phyloP scores from a whole-genome alignment of 1,140 invertebrate species.

The Sycophaga agraensis region DNA sequence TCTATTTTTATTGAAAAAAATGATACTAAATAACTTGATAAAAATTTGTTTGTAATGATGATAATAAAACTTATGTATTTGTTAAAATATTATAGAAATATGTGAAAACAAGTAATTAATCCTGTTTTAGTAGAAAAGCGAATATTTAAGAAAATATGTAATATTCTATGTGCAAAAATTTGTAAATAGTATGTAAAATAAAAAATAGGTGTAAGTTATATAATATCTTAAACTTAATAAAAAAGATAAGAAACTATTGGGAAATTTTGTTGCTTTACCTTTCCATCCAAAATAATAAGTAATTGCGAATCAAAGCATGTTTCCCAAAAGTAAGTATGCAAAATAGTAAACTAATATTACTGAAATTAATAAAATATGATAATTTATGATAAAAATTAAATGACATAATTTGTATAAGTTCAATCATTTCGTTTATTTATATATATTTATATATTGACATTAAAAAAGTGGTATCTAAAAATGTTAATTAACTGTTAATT shows the following conservation, averaged over 20 bases:
- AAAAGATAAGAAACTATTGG: slow-evolving; percentile 49
- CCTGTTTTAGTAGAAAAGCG: not conserved
- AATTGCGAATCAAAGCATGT: not conserved
- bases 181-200: slow-evolving; percentile 53
- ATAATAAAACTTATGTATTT: not conserved
- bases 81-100: not conserved
- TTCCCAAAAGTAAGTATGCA: slow-evolving; percentile 27
- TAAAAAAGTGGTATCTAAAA: slow-evolving; percentile 8
- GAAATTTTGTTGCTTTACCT: not conserved
- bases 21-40: too few species aligned
- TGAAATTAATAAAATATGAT: slow-evolving; percentile 18
- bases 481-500: not conserved
- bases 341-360: slow-evolving; percentile 23
- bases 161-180: not conserved
- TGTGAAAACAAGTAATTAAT: too few species aligned
- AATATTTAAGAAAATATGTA: not conserved
- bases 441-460: too few species aligned
- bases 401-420: not conserved
- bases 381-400: slow-evolving; percentile 4
- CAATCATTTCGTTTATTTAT: too few species aligned
- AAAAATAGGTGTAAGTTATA: slow-evolving; percentile 48
- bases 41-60: not conserved
- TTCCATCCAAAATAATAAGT: not conserved
- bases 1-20: not conserved
- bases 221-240: slow-evolving; percentile 50